Evolutionary conservation across 2,888 invertebrate species (phyloP).

Genomic region (Apamea monoglypha): DNA sequence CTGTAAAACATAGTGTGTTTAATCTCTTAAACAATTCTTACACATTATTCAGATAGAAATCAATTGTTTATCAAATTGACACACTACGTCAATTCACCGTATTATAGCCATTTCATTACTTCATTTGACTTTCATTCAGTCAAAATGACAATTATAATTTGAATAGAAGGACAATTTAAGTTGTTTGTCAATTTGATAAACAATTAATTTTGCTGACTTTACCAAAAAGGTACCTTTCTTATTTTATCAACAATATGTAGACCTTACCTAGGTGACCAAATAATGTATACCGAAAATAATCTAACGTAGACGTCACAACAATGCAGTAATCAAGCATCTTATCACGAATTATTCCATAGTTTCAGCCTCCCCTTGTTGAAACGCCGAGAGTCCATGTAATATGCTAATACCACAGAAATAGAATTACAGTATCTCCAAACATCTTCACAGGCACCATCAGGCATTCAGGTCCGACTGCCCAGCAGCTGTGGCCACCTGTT

Average conservation of each 20-base stretch:
- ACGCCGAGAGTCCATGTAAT: background rate
- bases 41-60: background rate
- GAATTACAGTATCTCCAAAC: conserved; percentile 41
- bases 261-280: background rate
- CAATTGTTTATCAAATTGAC: background rate
- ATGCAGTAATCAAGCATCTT: background rate
- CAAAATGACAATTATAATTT: background rate
- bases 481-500: conserved; percentile 66
- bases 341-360: background rate
- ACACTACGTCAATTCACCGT: background rate
- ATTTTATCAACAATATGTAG: background rate
- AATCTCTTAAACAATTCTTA: background rate
- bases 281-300: background rate
- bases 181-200: background rate
- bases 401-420: conserved; percentile 47
- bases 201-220: background rate
- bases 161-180: background rate
- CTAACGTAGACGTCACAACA: background rate
- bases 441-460: conserved; percentile 51
- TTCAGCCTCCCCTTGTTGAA: background rate
- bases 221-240: background rate
- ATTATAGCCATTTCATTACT: background rate
- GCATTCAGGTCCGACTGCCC: conserved; percentile 48
- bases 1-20: background rate
- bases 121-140: too few relatives aligned